Evolutionary conservation across 1,140 invertebrate species (phyloP), one percentile per base, ranked within the genome.

Genomic region (Heliconius hermathena): DNA sequence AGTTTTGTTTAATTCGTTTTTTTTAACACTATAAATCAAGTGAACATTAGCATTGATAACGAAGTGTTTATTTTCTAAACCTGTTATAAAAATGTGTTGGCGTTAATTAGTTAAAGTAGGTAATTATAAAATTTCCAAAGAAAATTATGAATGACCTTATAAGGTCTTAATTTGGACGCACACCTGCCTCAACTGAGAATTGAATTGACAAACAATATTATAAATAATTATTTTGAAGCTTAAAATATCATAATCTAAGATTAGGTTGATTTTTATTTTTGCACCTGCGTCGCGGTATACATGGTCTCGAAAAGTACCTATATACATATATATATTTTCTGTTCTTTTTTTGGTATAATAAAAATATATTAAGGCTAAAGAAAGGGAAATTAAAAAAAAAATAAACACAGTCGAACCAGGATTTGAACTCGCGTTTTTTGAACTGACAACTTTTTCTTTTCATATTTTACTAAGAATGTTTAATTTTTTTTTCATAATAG

Each of bases 21-120:
- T 26, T 26, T 74, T 71, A 74, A 57, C n/a, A 66, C 26, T 29
- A 71, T 52, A 79, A 74, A 79, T 52, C 38, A 46, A 49, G 18
- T 74, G 36, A 74, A 74, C 38, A 78, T 78, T 72, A 79, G 66
- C 60, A 80, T 49, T 18, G 29, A 72, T 80, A 80, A 80, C 72
- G 70, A 77, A 52, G 66, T 80, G 79, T 80, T 76, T 76, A 79
- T 79, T 73, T 49, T 73, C 33, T 18, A 76, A 80, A 77, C 79
- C 38, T 26, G 74, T 80, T 80, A 73, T 29, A 73, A 41, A 41
- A 80, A 76, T 54, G 79, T 80, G 79, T 76, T 76, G 49, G 49
- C 36, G 71, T 77, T 80, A 80, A 80, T 80, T 76, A 66, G 60
- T 9, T 66, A 80, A 76, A 73, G 29, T 73, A 60, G 38, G 46